Evolutionary conservation across 2,113 vertebrate species (phyloP), one percentile per base, ranked within the genome.

Genomic region (Solea senegalensis): DNA sequence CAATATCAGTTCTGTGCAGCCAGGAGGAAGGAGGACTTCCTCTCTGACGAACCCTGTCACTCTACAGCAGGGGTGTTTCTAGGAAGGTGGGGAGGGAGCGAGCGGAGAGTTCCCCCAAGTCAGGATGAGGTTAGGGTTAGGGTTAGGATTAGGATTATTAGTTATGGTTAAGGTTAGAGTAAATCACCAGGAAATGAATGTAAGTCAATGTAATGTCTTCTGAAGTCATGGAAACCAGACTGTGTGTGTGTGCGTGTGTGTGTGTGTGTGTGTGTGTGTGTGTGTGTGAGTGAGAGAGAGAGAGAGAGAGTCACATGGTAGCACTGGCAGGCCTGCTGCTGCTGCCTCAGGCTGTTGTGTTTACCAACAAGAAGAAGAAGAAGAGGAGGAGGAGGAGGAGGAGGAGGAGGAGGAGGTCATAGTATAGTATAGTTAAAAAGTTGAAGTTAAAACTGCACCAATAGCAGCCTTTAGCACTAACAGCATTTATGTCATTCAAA

Each of bases 271-370:
- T 46, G 44, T 46, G n/a, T 51, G 50, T 3, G 50, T 27, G 14
- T 62, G 78, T 2, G 40, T 16, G 8, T 51, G 55, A 51, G 54
- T 46, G 56, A 52, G 40, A 7, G 34, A 55, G 64, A 21, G 49
- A 26, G 58, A 9, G 65, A 34, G 43, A n/a, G 45, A 21, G 82
- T 91, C 88, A 90, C 87, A 86, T 88, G 84, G 72, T 79, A 58
- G 74, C 52, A 41, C 50, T 85, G 83, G 69, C 80, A 65, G 72
- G 54, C 16, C 58, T 64, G 63, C 80, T 78, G 59, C 69, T 78
- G 59, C 69, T 77, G 72, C 83, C 78, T 40, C 61, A 78, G 88
- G 85, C 80, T 77, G 83, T 76, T 82, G 79, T 87, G 83, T 89
- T 91, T 89, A 87, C 85, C 72, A 89, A 89, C 84, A 88, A 63